Evolutionary conservation across 2,113 vertebrate genomes (phyloP).

Genomic region (Cercocebus atys): DNA sequence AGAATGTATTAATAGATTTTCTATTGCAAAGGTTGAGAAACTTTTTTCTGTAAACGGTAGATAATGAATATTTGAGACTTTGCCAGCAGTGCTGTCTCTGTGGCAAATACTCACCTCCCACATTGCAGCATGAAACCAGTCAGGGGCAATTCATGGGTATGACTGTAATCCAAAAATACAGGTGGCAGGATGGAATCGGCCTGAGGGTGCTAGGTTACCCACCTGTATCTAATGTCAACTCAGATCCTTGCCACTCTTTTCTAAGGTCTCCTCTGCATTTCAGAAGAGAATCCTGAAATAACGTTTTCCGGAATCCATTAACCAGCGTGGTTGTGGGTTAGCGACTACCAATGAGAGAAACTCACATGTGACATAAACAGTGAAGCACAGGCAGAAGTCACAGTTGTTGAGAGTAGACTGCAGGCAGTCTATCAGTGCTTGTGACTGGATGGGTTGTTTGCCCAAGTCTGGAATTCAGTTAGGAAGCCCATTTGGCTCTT

Average conservation of each 20-base stretch:
- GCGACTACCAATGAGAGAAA: neutral
- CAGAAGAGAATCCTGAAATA: neutral
- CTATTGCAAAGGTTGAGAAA: neutral
- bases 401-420: neutral
- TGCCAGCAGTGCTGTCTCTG: neutral
- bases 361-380: neutral
- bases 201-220: neutral
- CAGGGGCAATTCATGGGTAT: neutral
- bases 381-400: neutral
- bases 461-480: neutral
- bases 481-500: neutral
- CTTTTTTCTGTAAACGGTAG: neutral
- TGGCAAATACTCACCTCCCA: neutral
- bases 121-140: neutral
- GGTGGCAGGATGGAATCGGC: neutral
- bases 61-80: neutral
- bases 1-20: neutral
- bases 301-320: neutral
- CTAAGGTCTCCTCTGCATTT: neutral
- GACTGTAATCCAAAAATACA: neutral
- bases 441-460: neutral
- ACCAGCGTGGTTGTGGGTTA: neutral
- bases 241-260: neutral
- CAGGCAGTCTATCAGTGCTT: neutral
- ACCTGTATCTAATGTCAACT: neutral